A percentile compares a stretch with the other conserved stretches of the same genome.
Conservation (phyloP, 2,888 invertebrate genomes). For the Ichneumoninae sp. region DNA sequence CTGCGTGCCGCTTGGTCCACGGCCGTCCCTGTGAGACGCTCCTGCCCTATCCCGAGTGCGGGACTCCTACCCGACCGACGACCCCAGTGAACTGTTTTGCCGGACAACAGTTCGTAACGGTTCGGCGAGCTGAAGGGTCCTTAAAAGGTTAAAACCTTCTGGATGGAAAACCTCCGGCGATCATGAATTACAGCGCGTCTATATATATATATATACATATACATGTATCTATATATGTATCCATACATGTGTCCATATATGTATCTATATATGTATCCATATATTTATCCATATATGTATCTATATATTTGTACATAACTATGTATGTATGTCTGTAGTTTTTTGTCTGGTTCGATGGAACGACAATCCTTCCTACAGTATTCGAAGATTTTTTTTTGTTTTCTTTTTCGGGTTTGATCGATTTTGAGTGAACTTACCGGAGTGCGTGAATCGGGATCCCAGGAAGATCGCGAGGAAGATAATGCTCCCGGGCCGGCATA, state of each 20-base stretch:
- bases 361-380: not conserved
- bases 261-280: not conserved
- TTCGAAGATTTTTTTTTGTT: not conserved
- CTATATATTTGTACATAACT: not conserved
- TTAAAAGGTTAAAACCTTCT: slow-evolving; percentile 28
- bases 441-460: slow-evolving; percentile 76
- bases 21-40: not conserved
- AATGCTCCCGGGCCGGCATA: slow-evolving; percentile 83
- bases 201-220: too few relatives aligned
- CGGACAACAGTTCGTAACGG: slow-evolving; percentile 64
- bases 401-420: not conserved
- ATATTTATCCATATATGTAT: too few relatives aligned
- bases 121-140: slow-evolving; percentile 52
- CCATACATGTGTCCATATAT: not conserved
- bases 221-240: too few relatives aligned
- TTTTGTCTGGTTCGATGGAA: not conserved
- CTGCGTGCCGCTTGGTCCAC: not conserved
- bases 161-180: slow-evolving; percentile 4
- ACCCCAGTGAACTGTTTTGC: slow-evolving; percentile 15
- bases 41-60: too few relatives aligned
- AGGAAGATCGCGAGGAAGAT: slow-evolving; percentile 79
- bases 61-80: not conserved
- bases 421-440: slow-evolving; percentile 77
- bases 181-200: not conserved
- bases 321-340: not conserved